phyloP scores from a whole-genome alignment of 2,888 invertebrate genomes.

The Falcaria lacertinaria region DNA sequence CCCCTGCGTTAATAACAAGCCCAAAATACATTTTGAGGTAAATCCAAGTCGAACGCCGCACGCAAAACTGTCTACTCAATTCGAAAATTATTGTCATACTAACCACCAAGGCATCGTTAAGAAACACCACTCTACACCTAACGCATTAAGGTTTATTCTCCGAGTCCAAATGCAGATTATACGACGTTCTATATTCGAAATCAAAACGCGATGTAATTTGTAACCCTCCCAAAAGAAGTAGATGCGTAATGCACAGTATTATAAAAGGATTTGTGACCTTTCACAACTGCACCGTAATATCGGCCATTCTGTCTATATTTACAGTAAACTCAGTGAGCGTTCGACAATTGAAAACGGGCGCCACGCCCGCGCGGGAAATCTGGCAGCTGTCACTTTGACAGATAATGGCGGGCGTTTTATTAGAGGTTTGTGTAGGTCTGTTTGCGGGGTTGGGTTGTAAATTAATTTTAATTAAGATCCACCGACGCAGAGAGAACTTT shows the following conservation, averaged over 20 bases:
- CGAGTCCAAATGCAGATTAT: constrained; percentile 4
- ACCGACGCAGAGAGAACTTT: background rate
- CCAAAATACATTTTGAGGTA: constrained; percentile 21
- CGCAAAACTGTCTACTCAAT: constrained; percentile 25
- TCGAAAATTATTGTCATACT: background rate
- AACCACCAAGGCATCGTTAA: background rate
- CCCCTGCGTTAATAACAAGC: constrained; percentile 22
- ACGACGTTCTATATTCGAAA: constrained; percentile 4
- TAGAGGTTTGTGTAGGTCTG: constrained; percentile 7
- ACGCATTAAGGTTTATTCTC: background rate
- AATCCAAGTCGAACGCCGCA: constrained; percentile 19
- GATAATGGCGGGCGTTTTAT: constrained; percentile 8
- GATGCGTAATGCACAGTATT: constrained; percentile 13
- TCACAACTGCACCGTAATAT: constrained; percentile 6
- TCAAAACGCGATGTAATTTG: constrained; percentile 13
- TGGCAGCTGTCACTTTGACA: constrained; percentile 48
- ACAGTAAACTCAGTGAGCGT: constrained; percentile 25
- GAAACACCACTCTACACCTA: constrained; percentile 7
- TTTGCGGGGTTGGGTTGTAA: background rate
- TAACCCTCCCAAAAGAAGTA: constrained; percentile 18
- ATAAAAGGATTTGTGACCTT: constrained; percentile 19
- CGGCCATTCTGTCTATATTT: constrained; percentile 22
- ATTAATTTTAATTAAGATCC: background rate
- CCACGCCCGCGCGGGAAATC: constrained; percentile 46
- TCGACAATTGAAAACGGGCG: constrained; percentile 25